Evolutionary conservation across 2,797 vertebrate species (phyloP).

Genomic region (Betta splendens): DNA sequence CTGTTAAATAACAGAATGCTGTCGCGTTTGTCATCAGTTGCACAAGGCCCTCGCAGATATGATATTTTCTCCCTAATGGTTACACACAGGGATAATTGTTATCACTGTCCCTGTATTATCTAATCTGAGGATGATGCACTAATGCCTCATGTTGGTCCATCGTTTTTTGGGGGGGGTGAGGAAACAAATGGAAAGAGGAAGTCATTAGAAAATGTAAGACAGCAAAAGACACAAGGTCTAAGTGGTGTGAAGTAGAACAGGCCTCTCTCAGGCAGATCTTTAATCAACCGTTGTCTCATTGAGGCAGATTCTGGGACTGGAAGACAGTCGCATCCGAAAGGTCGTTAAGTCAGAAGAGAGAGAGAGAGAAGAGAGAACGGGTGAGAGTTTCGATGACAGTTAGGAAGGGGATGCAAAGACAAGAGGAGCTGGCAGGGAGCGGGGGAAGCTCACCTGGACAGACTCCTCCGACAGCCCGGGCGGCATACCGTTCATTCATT

Average conservation of each 20-base stretch:
- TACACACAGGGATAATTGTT: neutral
- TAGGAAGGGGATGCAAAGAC: neutral
- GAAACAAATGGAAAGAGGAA: no score
- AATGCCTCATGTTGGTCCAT: neutral
- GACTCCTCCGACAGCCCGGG: slow-evolving; percentile 72
- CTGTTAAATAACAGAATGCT: neutral
- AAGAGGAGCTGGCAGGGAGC: neutral
- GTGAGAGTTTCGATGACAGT: neutral
- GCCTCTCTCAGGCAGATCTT: no score
- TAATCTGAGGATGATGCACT: no score
- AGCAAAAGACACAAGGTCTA: no score
- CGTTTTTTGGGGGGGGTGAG: neutral
- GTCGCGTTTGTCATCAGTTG: neutral
- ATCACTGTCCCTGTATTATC: no score
- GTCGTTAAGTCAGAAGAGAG: neutral
- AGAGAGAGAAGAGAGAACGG: neutral
- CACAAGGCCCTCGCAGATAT: no score
- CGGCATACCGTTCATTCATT: slow-evolving; percentile 76
- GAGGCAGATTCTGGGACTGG: neutral
- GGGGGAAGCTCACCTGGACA: slow-evolving; percentile 35
- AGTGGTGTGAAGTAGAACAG: no score
- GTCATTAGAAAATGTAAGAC: no score
- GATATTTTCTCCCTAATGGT: neutral
- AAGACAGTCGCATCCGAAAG: neutral
- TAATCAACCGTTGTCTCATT: no score